Evolutionary conservation across 1,140 invertebrate genomes (phyloP), one percentile per base, ranked within the genome.

Genomic region (Melitaea cinxia): DNA sequence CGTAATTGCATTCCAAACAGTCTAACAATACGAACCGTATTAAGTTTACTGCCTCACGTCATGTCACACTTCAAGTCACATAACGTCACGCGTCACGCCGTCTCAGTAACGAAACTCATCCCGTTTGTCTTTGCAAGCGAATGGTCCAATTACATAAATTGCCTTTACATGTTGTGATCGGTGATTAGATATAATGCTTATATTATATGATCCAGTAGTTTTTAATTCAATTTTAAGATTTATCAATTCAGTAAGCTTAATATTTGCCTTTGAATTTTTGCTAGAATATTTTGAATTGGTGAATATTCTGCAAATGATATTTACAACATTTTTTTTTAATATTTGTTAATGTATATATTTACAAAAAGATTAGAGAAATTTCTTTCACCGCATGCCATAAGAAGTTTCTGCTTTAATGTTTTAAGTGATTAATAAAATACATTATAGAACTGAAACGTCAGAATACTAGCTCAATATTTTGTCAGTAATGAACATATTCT

Each of bases 101-200:
- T 47, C 21, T 47, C 6, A 47, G 19, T 47, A 47, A 19, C 42
- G 42, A 23, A 47, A 14, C 10, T 6, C 52, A 33, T 67, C 54
- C 10, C 1, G 7, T 23, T 47, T 61, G 78, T 80, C 73, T 72
- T 81, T 78, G 81, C 82, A 86, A 87, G 84, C 76, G 73, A 82
- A 82, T 73, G 84, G 86, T 87, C 84, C 86, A 87, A 89, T 70
- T 73, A 73, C 78, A 68, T 72, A 80, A n/a, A 59, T 78, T 83
- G 86, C 86, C 86, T 89, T 89, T 88, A 62, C 83, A 80, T 83
- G 86, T 89, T 89, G 87, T 89, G 87, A 89, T 89, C 86, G 86
- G 73, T 53, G 68, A 78, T 59, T 78, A 82, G 68, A 70, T 45
- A 57, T 68, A 68, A 59, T 69, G 72, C 69, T 70, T 66, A 68